A percentile compares a stretch with the other conserved stretches of the same genome.
phyloP scores from a whole-genome alignment of 2,888 invertebrate genomes.

The Aporophyla lueneburgensis region DNA sequence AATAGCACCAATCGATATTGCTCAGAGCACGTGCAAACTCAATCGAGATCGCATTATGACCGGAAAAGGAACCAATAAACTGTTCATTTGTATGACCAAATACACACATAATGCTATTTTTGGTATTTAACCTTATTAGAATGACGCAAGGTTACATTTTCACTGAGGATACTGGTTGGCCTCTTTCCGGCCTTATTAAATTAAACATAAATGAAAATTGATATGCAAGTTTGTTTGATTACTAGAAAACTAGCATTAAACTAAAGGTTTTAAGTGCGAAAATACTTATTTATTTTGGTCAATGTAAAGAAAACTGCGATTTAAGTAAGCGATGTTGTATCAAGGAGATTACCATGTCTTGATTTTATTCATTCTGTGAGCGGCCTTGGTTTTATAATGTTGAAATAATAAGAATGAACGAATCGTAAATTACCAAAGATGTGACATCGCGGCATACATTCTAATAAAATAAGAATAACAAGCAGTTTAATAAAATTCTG shows the following conservation, averaged over 20 bases:
- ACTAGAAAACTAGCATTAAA: neutral
- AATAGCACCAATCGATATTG: slow-evolving; percentile 51
- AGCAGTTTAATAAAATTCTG: slow-evolving; percentile 54
- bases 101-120: slow-evolving; percentile 33
- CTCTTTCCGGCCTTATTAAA: slow-evolving; percentile 54
- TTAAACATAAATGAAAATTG: slow-evolving; percentile 28
- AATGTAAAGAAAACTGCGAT: too few relatives aligned
- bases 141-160: slow-evolving; percentile 19
- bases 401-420: neutral
- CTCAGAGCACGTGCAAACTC: slow-evolving; percentile 67
- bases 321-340: neutral
- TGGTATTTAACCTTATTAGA: slow-evolving; percentile 42
- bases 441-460: slow-evolving; percentile 72
- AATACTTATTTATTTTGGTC: neutral
- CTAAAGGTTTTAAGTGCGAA: neutral
- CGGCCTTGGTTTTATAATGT: neutral
- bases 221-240: slow-evolving; percentile 20
- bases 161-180: slow-evolving; percentile 26
- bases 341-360: slow-evolving; percentile 23
- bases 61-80: slow-evolving; percentile 64
- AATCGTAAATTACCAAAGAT: slow-evolving; percentile 74
- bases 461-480: slow-evolving; percentile 50
- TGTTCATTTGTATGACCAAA: slow-evolving; percentile 54
- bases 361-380: slow-evolving; percentile 6
- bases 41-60: slow-evolving; percentile 65